Evolutionary conservation across 53 echinoderm and acorn worm species (phyloP), one percentile per base, ranked within the genome.

Genomic region (Holothuria scabra): DNA sequence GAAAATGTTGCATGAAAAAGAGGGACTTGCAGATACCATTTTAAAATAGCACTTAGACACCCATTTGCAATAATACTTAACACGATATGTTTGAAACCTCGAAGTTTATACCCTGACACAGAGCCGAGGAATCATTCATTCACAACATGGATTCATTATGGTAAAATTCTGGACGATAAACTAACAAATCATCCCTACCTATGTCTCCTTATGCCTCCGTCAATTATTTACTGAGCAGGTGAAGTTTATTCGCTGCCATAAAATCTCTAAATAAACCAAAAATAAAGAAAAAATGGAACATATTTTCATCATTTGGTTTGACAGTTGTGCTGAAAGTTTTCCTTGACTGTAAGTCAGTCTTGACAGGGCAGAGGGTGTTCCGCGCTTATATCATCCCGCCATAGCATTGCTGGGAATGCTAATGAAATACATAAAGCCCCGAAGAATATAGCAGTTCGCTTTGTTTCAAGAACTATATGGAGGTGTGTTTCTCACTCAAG

Each of bases 41-140:
- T 72, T 72, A 72, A 72, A 72, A 72, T 72, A 72, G 72, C 72
- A 72, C 72, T 72, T 72, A 72, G 72, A 72, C 72, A 72, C 72
- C 72, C 72, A 72, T 72, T 72, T 72, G 72, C 72, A 72, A 72
- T 72, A 72, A 72, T 72, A 72, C 72, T 72, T 72, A 72, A 72
- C 72, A 72, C 72, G 72, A 72, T 72, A 72, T 72, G 72, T 72
- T 72, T 41, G 72, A 72, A 72, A 72, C 72, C 72, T 28, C 44
- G 23, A 46, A 72, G 72, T 72, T 72, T 72, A 72, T 72, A 46
- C 72, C 44, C 46, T 72, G 72, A 72, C 46, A 72, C 48, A 26
- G 48, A 23, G 22, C 34, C n/a, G 72, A 14, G 48, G 72, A 46
- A 72, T 44, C 72, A 72, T 22, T 72, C 72, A 72, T 72, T 72